Base-by-base conservation (phyloP, 2,888 invertebrate genomes). In the Mycogona germanica region DNA sequence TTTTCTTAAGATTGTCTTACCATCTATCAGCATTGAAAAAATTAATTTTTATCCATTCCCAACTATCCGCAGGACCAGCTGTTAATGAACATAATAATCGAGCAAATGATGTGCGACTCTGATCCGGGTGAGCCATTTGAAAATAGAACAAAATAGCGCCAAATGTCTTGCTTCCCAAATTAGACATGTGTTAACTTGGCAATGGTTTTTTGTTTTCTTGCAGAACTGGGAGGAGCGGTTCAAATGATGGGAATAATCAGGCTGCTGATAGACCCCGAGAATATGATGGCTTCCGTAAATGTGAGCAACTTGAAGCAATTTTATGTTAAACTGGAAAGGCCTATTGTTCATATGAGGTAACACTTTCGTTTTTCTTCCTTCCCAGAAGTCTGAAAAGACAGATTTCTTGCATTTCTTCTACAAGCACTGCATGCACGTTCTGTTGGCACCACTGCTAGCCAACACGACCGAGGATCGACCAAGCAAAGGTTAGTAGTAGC, bases 391-490 rank as follows among this genome's bases (percentile, higher is more conserved):
- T 55, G 97, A 98, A 75, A 96, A 96, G 72, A 87, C 91, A 19
- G 97, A 98, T 71, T 99, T 99, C 72, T 78, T 99, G 53, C 88
- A 87, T 71, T 93, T 95, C 72, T 99, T 98, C 74, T 99, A 99
- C 75, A 95, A 93, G 72, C 87, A 93, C 73, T 93, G 93, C 75
- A 89, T 98, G 77, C 88, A 92, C 70, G 87, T 89, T 52, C 77
- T 98, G 54, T 30, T 62, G 80, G 93, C 88, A 55, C 97, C 97
- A n/a, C 74, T 99, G 54, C 74, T 96, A 67, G 84, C 86, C 57
- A 95, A 95, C 70, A 96, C 96, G 30, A 81, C 81, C 17, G 87
- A 87, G 58, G 91, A 91, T 64, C 84, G 82, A 65, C 91, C 91
- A 4, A 81, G 83, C 59, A 84, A 83, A 68, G 71, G 71, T 71